Percentiles rank a stretch among this genome's conserved stretches.
phyloP scores from a whole-genome alignment of 2,888 invertebrate genomes.

The Nomada ferruginata region DNA sequence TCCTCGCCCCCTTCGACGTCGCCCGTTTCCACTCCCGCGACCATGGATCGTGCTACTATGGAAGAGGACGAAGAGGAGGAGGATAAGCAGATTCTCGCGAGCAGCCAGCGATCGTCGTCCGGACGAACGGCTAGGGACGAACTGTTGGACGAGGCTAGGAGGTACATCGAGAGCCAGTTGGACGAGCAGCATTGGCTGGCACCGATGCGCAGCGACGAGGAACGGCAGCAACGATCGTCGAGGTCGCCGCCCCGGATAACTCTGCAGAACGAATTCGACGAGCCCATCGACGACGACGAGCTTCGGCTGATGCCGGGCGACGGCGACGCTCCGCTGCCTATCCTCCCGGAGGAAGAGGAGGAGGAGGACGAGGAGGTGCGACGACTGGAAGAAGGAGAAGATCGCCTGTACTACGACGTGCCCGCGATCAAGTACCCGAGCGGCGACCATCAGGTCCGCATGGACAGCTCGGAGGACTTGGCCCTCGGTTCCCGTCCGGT shows the following conservation, averaged over 20 bases:
- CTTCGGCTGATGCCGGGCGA: conserved; percentile 76
- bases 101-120: background rate
- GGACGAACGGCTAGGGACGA: conserved; percentile 62
- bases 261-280: conserved; percentile 78
- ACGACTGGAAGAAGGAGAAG: conserved; percentile 78
- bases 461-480: conserved; percentile 81
- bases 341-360: conserved; percentile 81
- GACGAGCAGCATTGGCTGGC: conserved; percentile 75
- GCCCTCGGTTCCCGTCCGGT: conserved; percentile 71
- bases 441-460: conserved; percentile 76
- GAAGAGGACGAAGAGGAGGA: conserved; percentile 15
- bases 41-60: background rate
- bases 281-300: conserved; percentile 73
- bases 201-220: conserved; percentile 65
- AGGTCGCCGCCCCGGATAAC: conserved; percentile 78
- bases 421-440: conserved; percentile 81
- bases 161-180: conserved; percentile 80
- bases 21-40: conserved; percentile 1
- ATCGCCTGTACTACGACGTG: conserved; percentile 81
- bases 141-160: conserved; percentile 78
- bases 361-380: conserved; percentile 74
- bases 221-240: conserved; percentile 39
- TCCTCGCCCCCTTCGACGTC: conserved; percentile 42
- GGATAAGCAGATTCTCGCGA: background rate
- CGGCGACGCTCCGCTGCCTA: conserved; percentile 76